These are phyloP conservation scores for Acanthosepion pharaonis DNA, from an alignment of 2,888 invertebrate species.

Conservation along the genomic window DNA sequence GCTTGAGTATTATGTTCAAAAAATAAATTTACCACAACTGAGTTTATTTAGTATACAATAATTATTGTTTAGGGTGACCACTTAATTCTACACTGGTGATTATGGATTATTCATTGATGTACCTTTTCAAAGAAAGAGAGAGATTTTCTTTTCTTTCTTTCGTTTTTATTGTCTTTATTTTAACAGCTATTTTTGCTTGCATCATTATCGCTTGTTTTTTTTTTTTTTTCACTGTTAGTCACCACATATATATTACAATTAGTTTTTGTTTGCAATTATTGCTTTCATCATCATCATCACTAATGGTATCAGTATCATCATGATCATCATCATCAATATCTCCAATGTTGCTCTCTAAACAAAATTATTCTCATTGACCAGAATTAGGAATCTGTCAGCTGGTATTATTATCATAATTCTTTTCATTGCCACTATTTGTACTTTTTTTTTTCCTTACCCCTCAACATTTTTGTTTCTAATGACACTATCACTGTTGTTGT, in stretches of 20 bases:
- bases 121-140: not conserved
- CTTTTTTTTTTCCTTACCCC: not conserved
- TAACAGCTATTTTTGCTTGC: not conserved
- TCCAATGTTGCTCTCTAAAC: not conserved
- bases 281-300: not conserved
- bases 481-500: not conserved
- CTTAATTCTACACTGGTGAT: not conserved
- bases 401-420: not conserved
- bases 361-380: not conserved
- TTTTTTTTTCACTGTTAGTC: not conserved
- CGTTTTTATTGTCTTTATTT: not conserved
- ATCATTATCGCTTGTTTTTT: not conserved
- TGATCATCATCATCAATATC: not conserved
- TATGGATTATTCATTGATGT: not conserved
- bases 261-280: not conserved
- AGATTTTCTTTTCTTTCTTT: no score
- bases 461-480: not conserved
- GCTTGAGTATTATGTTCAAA: not conserved
- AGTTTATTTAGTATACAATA: not conserved
- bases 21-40: not conserved
- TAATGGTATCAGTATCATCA: not conserved
- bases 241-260: not conserved
- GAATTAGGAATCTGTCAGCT: constrained; percentile 7
- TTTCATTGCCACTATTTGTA: not conserved
- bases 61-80: not conserved